phyloP scores from a whole-genome alignment of 2,797 vertebrate genomes.

The Dicrostonyx torquatus region DNA sequence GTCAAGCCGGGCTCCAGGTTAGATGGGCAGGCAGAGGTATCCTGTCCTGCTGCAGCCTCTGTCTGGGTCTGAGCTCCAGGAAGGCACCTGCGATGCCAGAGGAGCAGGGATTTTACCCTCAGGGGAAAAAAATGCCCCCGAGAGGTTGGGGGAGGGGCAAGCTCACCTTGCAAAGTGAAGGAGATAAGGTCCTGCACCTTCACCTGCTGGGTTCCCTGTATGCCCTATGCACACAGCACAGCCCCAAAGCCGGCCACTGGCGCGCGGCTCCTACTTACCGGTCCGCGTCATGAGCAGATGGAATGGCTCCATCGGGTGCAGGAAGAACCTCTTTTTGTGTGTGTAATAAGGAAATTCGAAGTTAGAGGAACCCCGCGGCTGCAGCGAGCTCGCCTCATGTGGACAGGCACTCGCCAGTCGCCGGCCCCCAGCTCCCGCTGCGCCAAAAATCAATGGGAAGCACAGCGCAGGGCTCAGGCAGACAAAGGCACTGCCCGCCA shows the following conservation, averaged over 20 bases:
- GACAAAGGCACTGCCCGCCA: constrained; percentile 85
- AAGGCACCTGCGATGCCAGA: neutral
- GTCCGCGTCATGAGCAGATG: constrained; percentile 93
- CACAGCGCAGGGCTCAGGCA: constrained; percentile 74
- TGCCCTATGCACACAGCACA: neutral
- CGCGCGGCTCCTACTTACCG: constrained; percentile 87
- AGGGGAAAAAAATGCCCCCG: neutral
- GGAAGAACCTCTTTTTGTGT: constrained; percentile 84
- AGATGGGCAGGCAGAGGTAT: neutral
- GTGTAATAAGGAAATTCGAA: constrained; percentile 86
- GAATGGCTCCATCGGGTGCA: constrained; percentile 91
- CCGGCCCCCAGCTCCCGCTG: neutral
- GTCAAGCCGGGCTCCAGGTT: neutral
- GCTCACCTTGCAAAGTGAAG: constrained; percentile 76
- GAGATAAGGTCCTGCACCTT: neutral
- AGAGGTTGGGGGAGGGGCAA: neutral
- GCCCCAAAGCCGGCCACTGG: constrained; percentile 80
- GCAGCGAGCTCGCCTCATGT: constrained; percentile 43
- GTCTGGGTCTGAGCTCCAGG: constrained; percentile 46
- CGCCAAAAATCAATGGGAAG: constrained; percentile 85
- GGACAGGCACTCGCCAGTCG: neutral
- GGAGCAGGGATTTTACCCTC: neutral
- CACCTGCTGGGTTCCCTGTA: neutral
- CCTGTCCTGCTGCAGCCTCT: constrained; percentile 23
- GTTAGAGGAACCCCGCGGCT: constrained; percentile 66